Evolutionary conservation across 2,113 vertebrate genomes (phyloP).

Genomic region (Perccottus glenii): DNA sequence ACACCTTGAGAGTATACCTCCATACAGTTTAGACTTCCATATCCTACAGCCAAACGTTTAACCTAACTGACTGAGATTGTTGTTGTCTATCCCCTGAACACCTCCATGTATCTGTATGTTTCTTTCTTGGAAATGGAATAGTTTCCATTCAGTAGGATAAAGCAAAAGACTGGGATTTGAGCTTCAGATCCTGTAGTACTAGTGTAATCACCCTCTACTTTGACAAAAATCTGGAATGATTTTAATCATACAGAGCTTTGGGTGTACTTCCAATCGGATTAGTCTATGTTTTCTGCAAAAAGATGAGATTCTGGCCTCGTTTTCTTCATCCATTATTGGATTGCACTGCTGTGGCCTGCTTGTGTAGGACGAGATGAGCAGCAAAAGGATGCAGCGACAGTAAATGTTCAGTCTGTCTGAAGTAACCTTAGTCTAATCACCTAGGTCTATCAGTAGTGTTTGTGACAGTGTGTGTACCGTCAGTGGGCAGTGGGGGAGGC

Average conservation of each 20-base stretch:
- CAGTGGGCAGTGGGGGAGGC: conserved; percentile 12
- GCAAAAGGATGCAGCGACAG: conserved; percentile 15
- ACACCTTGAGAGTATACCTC: not conserved
- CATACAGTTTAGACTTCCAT: not conserved
- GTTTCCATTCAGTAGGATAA: conserved; percentile 13
- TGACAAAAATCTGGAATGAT: conserved; percentile 59
- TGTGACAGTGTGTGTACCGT: conserved; percentile 22
- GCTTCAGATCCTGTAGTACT: conserved; percentile 15
- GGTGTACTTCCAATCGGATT: conserved; percentile 43
- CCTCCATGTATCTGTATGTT: not conserved
- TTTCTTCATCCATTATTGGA: conserved; percentile 16
- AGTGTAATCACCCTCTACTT: conserved; percentile 43
- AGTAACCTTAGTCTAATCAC: conserved; percentile 43
- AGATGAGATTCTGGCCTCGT: conserved; percentile 34
- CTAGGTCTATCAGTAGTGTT: conserved; percentile 14
- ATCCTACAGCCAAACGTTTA: conserved; percentile 6
- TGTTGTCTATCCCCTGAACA: not conserved
- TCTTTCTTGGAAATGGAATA: not conserved
- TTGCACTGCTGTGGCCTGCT: not conserved
- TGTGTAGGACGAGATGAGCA: conserved; percentile 1
- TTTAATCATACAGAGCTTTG: conserved; percentile 59
- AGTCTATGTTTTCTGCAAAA: conserved; percentile 34
- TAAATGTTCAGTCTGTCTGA: conserved; percentile 27
- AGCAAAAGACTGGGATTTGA: conserved; percentile 4
- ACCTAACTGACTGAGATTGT: conserved; percentile 1